Evolutionary conservation across 2,113 vertebrate genomes (phyloP).

Genomic region (Ameiurus melas): DNA sequence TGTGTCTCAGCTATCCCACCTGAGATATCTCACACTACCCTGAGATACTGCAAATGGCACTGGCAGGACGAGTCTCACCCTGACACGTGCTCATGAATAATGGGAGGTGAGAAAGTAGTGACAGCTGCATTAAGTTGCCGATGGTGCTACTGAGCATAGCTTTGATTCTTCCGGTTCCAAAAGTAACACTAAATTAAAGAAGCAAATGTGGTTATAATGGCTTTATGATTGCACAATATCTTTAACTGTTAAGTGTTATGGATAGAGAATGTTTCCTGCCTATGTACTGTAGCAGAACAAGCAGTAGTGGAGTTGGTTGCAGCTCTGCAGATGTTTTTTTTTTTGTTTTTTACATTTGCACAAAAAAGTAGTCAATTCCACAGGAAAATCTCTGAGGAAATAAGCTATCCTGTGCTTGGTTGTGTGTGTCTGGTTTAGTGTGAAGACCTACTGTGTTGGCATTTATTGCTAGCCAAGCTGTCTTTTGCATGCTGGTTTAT

Average conservation of each 20-base stretch:
- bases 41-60: background rate
- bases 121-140: background rate
- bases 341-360: background rate
- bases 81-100: constrained; percentile 18
- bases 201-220: background rate
- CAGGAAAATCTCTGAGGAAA: background rate
- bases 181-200: background rate
- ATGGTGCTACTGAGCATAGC: background rate
- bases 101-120: constrained; percentile 15
- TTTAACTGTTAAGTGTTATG: background rate
- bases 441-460: background rate
- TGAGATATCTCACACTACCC: constrained; percentile 43
- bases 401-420: background rate
- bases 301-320: background rate
- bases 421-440: constrained; percentile 3
- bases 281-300: background rate
- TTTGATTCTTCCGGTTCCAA: background rate
- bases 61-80: background rate
- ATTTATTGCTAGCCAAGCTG: constrained; percentile 4
- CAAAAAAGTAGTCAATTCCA: background rate
- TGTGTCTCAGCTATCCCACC: constrained; percentile 39
- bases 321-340: background rate
- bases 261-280: background rate
- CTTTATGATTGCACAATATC: background rate
- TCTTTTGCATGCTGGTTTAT: constrained; percentile 30